Percentiles rank a stretch among this genome's conserved stretches.
Evolutionary conservation across 2,888 invertebrate species (phyloP).

Genomic region (Pterobdella sp.): DNA sequence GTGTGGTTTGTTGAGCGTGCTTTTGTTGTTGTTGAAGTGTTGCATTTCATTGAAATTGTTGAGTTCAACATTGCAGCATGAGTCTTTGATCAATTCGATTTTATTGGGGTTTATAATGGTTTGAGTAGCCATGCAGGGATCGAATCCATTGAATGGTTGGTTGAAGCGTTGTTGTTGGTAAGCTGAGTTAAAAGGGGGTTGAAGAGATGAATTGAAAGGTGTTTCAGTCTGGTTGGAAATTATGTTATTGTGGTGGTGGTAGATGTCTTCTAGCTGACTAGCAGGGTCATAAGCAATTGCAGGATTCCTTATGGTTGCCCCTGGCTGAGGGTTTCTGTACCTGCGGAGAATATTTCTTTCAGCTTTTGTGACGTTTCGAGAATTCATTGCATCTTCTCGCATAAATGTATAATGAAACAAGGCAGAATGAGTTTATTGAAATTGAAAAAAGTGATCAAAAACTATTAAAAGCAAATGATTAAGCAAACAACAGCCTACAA

Average conservation of each 20-base stretch:
- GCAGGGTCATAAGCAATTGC: constrained; percentile 25
- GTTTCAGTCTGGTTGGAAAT: not conserved
- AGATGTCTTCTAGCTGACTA: constrained; percentile 24
- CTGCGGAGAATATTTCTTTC: too few species aligned
- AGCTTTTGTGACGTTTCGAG: too few species aligned
- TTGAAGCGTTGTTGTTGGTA: constrained; percentile 14
- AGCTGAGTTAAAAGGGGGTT: constrained; percentile 1
- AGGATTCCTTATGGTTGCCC: constrained; percentile 8
- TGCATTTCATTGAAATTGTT: not conserved
- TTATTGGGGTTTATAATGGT: not conserved
- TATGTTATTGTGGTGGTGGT: constrained; percentile 22
- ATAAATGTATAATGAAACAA: too few species aligned
- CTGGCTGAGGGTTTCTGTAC: constrained; percentile 13
- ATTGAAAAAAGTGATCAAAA: too few species aligned
- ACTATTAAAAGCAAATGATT: too few species aligned
- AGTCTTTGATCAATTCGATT: not conserved
- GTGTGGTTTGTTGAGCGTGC: not conserved
- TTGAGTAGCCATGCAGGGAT: too few species aligned
- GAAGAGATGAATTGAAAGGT: not conserved
- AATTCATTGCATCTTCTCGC: too few species aligned
- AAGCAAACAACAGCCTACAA: too few species aligned
- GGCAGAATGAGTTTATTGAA: too few species aligned
- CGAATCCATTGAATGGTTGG: not conserved
- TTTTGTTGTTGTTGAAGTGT: constrained; percentile 8
- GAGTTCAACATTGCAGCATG: not conserved